Evolutionary conservation across 2,113 vertebrate genomes (phyloP), one percentile per base, ranked within the genome.

Genomic region (Hypocryptadius cinnamomeus): DNA sequence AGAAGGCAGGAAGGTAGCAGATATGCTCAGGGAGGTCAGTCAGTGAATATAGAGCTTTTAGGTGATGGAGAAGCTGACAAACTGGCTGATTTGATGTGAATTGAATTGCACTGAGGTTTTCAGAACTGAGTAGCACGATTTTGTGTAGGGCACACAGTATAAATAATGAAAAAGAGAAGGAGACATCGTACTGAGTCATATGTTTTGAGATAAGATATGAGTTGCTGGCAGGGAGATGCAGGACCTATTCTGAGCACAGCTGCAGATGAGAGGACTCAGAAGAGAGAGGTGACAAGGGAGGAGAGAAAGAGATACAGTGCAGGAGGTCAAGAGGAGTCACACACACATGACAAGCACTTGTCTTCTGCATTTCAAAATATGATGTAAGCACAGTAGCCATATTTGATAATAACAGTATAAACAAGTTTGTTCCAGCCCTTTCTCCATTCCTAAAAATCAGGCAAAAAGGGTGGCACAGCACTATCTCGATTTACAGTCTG

Each of bases 131-230:
- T 85, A 92, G 69, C 78, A 53, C 0, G 21, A 80, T 64, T 93
- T 85, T 65, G 85, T 91, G 85, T 53, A 71, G 64, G 66, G 74
- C 72, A 92, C 59, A n/a, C 33, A 48, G 18, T 77, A 92, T 83
- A 94, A 92, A 94, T 94, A 94, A 94, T 79, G 64, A 73, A 93
- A 94, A 92, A 71, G 79, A 92, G 82, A 92, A 84, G 44, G 56
- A 94, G 78, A 42, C 20, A 10, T 10, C 2, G 3, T 92, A 91
- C 83, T 74, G 85, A 97, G 82, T 90, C 79, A 51, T 87, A 27
- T 30, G 47, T 83, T 96, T 80, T 80, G 90, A 86, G 86, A 95
- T 86, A 74, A 90, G 85, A 78, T 33, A 80, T 0, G 13, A 68
- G 88, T 11, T 92, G n/a, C 76, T 81, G 85, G 64, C 79, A 93